These are phyloP conservation scores for Oligia fasciuncula DNA, from an alignment of 2,888 invertebrate species.

Conservation along the genomic window DNA sequence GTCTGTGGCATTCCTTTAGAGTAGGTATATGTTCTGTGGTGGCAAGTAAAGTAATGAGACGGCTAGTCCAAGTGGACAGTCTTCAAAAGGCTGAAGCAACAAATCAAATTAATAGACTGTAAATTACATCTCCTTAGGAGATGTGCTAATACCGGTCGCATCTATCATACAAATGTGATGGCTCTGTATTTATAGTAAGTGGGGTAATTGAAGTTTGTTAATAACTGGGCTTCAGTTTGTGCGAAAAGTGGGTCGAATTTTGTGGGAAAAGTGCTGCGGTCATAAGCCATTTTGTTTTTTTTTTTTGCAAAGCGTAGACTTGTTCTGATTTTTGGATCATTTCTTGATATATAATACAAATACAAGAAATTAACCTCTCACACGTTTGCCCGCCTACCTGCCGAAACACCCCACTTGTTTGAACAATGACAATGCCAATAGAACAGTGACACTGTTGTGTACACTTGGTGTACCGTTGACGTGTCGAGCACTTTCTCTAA, in stretches of 20 bases:
- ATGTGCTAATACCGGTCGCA: slow-evolving; percentile 9
- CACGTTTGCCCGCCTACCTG: too few relatives aligned
- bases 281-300: background rate
- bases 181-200: slow-evolving; percentile 1
- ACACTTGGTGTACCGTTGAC: too few relatives aligned
- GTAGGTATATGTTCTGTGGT: too few relatives aligned
- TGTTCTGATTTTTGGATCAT: background rate
- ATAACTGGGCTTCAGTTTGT: slow-evolving; percentile 1
- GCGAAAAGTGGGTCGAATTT: background rate
- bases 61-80: slow-evolving; percentile 9
- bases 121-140: slow-evolving; percentile 25
- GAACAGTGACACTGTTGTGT: too few relatives aligned
- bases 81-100: slow-evolving; percentile 20
- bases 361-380: too few relatives aligned
- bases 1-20: too few relatives aligned
- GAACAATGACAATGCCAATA: too few relatives aligned
- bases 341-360: too few relatives aligned
- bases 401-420: too few relatives aligned
- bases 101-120: slow-evolving; percentile 45
- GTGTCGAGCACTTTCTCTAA: too few relatives aligned
- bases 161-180: slow-evolving; percentile 38
- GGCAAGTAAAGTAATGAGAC: background rate
- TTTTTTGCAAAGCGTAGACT: background rate
- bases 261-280: background rate
- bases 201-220: slow-evolving; percentile 29